A percentile compares a stretch with the other conserved stretches of the same genome.
Conservation (phyloP, 2,113 vertebrate genomes). For the Anarhynchus alexandrinus region DNA sequence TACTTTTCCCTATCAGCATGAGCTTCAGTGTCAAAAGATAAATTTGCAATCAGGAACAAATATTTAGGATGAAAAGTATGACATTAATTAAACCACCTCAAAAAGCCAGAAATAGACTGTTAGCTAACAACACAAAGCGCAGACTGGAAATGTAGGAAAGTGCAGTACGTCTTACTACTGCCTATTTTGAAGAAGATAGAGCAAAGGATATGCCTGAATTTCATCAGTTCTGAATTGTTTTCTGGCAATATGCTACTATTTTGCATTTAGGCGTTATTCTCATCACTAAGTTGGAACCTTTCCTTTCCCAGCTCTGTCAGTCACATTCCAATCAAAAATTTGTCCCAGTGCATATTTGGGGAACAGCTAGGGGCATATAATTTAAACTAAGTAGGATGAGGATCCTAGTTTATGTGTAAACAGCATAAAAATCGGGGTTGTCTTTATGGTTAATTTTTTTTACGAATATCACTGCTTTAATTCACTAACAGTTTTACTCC, state of each 20-base stretch:
- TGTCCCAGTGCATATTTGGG: background rate
- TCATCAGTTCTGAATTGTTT: background rate
- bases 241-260: background rate
- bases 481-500: background rate
- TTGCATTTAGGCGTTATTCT: background rate
- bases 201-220: background rate
- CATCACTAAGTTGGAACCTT: background rate
- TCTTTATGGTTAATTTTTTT: background rate
- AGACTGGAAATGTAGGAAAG: background rate
- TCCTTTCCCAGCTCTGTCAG: background rate
- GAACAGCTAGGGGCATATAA: background rate
- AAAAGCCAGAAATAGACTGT: background rate
- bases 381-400: background rate
- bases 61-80: background rate
- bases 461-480: background rate
- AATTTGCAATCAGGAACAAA: conserved; percentile 7
- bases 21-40: background rate
- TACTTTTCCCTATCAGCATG: background rate
- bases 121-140: background rate
- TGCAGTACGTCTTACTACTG: background rate
- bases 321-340: background rate
- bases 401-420: background rate
- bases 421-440: background rate
- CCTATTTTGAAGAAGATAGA: background rate
- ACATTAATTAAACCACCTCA: background rate